Conservation (phyloP, 2,113 vertebrate species). For the Aleadryas rufinucha region DNA sequence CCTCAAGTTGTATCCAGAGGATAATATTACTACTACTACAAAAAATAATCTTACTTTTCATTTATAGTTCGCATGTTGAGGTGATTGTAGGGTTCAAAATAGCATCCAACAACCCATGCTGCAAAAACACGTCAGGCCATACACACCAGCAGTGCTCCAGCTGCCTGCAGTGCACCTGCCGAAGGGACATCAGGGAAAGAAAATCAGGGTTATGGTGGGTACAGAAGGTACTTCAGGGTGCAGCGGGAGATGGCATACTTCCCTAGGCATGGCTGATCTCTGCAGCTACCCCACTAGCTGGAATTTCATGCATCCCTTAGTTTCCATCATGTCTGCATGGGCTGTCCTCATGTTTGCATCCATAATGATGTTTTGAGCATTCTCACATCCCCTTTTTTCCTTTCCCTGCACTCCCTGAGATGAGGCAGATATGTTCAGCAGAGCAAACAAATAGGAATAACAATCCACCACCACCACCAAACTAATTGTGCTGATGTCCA, state of each 20-base stretch:
- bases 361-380: background rate
- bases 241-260: background rate
- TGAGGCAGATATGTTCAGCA: background rate
- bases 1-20: background rate
- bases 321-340: too few relatives aligned
- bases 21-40: background rate
- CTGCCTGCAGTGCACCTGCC: background rate
- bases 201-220: rapidly evolving
- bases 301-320: background rate
- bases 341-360: background rate
- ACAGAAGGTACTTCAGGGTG: background rate
- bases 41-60: background rate
- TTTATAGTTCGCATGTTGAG: background rate
- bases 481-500: background rate
- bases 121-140: rapidly evolving
- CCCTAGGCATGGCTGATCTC: background rate
- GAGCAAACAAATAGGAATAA: background rate
- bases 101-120: background rate
- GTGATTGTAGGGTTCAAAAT: background rate
- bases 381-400: background rate
- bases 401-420: background rate
- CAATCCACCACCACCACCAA: background rate
- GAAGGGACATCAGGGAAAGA: background rate
- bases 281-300: background rate
- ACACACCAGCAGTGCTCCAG: rapidly evolving